Evolutionary conservation across 2,113 vertebrate genomes (phyloP), one percentile per base, ranked within the genome.

Genomic region (Noturus placidus): DNA sequence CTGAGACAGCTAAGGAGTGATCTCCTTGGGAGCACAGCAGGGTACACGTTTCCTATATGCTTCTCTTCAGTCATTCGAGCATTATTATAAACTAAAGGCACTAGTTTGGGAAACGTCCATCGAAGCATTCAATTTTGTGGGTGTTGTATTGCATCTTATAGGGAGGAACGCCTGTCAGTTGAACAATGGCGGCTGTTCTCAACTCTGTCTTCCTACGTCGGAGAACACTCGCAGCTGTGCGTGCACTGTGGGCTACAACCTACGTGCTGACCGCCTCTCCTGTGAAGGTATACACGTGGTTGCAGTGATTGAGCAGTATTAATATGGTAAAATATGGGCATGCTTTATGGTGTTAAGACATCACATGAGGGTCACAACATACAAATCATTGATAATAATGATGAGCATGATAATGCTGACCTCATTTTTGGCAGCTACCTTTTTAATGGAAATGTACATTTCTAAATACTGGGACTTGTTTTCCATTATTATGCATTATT

Each of bases 161-260:
- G 98, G 98, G 86, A 97, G 96, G 90, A 99, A 98, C 94, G 96
- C 95, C 17, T 99, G 98, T 87, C 97, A 98, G 89, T 87, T 96
- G 13, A 99, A 97, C 92, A 99, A 99, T 2, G 98, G 98, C 69
- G 97, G 98, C 35, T 99, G 98, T 91, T 97, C 97, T 46, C 98
- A 99, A 91, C 97, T 99, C 76, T 99, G 98, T 84, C 95, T 99
- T 84, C 98, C 98, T 38, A 98, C 97, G 2, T 99, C 98, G 14
- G 97, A 99, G 94, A 97, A 92, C 82, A 97, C 95, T 57, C 96
- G 97, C 2, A 98, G 97, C n/a, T 99, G 98, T 86, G 95, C 97
- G 90, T 99, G 98, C 91, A 99, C 98, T 0, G 95, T 99, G 4
- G 98, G 98, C 84, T 99, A 99, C 93, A 97, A 97, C 89, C 93